Conservation (phyloP, 2,888 invertebrate genomes). For the Bruchidius siliquastri region DNA sequence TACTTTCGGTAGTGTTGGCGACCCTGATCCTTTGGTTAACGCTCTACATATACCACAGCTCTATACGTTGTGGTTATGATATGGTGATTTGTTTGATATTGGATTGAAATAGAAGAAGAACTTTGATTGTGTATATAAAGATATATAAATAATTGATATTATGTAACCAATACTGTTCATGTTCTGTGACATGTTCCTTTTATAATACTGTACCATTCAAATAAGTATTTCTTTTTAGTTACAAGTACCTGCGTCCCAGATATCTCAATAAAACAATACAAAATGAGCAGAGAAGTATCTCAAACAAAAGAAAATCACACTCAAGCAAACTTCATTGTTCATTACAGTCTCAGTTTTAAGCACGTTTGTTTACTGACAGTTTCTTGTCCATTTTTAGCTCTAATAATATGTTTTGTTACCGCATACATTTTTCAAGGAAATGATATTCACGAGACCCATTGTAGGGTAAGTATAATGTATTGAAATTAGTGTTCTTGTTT, state of each 20-base stretch:
- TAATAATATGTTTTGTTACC: constrained; percentile 82
- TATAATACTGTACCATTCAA: background rate
- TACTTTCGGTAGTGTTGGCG: too few relatives aligned
- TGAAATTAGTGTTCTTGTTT: background rate
- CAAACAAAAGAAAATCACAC: constrained; percentile 12
- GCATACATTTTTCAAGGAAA: constrained; percentile 88
- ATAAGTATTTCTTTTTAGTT: background rate
- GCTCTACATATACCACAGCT: too few relatives aligned
- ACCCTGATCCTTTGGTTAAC: too few relatives aligned
- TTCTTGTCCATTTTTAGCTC: constrained; percentile 77
- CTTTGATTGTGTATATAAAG: background rate
- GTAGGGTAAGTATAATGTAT: constrained; percentile 64
- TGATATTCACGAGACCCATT: constrained; percentile 92
- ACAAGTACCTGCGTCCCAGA: background rate
- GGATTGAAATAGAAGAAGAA: background rate
- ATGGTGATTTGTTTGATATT: background rate
- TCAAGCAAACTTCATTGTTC: constrained; percentile 50
- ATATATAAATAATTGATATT: background rate
- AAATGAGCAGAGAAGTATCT: constrained; percentile 14
- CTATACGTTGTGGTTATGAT: too few relatives aligned
- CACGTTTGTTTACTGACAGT: constrained; percentile 79
- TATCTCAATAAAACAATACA: background rate
- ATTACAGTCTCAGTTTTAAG: constrained; percentile 70
- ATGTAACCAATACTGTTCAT: too few relatives aligned
- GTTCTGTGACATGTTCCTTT: background rate